These are phyloP conservation scores for human (Homo sapiens) DNA, from an alignment of 2,113 vertebrate species.

Conservation along the genomic window GRCh38 chr7:17378501-17379000, in stretches of 20 bases:
- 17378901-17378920: background rate
- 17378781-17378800: constrained; percentile 13
- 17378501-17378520: background rate
- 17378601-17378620: background rate
- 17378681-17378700: background rate
- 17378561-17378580: background rate
- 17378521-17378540: background rate
- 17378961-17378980: background rate
- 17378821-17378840: background rate
- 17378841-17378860: background rate
- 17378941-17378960: background rate
- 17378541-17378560: background rate
- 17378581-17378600: background rate
- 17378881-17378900: background rate
- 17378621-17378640: background rate
- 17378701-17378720: background rate
- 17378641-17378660: background rate
- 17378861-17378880: background rate
- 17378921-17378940: background rate
- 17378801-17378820: background rate
- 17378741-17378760: background rate
- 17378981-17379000: background rate
- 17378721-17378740: background rate
- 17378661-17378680: background rate
- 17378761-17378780: background rate